Base-by-base conservation (phyloP, 2,888 invertebrate genomes). In the Nomada ruficornis region DNA sequence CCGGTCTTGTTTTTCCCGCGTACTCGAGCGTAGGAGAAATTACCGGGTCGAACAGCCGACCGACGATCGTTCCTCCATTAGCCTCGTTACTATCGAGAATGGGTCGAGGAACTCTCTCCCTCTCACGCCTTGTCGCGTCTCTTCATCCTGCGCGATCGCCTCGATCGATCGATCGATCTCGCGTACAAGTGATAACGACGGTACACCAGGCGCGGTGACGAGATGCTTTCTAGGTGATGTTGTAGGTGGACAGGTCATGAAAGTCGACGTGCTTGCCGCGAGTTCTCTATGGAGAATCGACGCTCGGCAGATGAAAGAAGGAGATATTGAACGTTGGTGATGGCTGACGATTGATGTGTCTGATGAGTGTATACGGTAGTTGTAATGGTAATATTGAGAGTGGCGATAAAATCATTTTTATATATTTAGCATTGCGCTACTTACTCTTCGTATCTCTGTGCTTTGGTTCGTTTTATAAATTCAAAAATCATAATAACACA, bases 21-120 rank as follows among this genome's bases (percentile, higher is more conserved):
- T 87, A 84, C 85, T 86, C 84, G 85, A 85, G 91, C 91, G 92
- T 93, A 93, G 92, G 93, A 91, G 93, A 93, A 93, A 92, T 92
- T 92, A 93, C 90, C 86, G 77, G 87, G 86, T 77, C 76, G 80
- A 76, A 76, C 80, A 83, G 86, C 91, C 90, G 90, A 91, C 88
- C 89, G 89, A 86, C 90, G 88, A 87, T 87, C 89, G 77, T 81
- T 90, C 90, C 90, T 90, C 91, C 90, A 92, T 93, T 93, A 93
- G 93, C 92, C 92, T 93, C 92, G 85, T 93, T 92, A 90, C 88
- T 85, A 86, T 80, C 86, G 77, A 60, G 77, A 87, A 85, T 86
- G 80, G 83, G 77, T 85, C 78, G 85, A 82, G 85, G 86, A 88
- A 89, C 89, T 89, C 87, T 89, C 86, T 80, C 80, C 55, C 82